These are phyloP conservation scores for Muntiacus muntjak DNA, from an alignment of 2,113 vertebrate species.

Conservation along the genomic window DNA sequence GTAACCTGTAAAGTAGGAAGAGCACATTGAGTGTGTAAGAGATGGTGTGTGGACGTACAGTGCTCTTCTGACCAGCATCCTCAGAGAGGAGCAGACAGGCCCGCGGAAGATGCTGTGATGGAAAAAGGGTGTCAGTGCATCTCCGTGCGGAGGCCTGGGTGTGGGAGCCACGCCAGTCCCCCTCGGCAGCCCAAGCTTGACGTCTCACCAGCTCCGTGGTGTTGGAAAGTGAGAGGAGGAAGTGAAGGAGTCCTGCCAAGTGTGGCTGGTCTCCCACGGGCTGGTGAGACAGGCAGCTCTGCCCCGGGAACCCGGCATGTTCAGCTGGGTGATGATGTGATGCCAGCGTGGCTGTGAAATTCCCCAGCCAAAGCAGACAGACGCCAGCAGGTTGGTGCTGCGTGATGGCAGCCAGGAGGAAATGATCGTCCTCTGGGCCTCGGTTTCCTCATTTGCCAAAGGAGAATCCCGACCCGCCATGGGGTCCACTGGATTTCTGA, in stretches of 20 bases:
- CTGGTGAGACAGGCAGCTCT: neutral
- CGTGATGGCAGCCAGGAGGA: neutral
- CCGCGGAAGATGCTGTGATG: neutral
- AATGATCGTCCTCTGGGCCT: neutral
- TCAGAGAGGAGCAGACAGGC: neutral
- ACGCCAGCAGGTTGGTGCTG: neutral
- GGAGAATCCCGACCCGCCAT: neutral
- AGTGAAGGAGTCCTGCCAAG: neutral
- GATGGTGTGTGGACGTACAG: neutral
- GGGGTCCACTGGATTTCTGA: neutral
- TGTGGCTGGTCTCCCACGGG: neutral
- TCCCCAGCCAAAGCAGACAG: neutral
- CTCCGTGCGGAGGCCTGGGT: neutral
- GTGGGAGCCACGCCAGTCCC: neutral
- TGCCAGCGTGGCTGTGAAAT: neutral
- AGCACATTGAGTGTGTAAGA: neutral
- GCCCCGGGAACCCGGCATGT: fast-evolving
- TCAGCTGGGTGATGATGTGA: neutral
- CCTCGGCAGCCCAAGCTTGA: neutral
- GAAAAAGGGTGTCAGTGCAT: neutral
- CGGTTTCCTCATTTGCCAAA: neutral
- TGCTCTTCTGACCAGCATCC: neutral
- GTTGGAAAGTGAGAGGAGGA: neutral
- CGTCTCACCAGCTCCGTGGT: neutral
- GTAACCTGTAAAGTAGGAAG: neutral